phyloP scores from a whole-genome alignment of 2,888 invertebrate species.

The Branchinecta sandiegonensis region DNA sequence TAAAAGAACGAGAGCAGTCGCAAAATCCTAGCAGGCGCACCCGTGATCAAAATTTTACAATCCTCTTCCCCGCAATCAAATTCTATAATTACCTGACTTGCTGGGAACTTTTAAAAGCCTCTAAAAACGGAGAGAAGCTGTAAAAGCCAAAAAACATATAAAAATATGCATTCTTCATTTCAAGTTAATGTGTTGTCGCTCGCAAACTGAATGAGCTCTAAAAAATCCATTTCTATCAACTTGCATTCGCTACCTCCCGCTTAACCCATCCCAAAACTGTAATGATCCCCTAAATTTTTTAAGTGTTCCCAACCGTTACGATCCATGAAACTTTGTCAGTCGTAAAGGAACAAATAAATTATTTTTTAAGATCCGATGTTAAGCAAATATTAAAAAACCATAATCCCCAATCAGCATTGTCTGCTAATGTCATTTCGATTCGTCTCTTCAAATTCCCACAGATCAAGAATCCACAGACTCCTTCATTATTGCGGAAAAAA shows the following conservation, averaged over 20 bases:
- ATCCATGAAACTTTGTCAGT: neutral
- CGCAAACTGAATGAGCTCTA: slow-evolving; percentile 3
- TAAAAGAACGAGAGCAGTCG: slow-evolving; percentile 1
- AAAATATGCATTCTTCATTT: slow-evolving; percentile 16
- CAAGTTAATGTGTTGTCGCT: slow-evolving; percentile 3
- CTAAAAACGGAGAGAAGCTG: slow-evolving; percentile 10
- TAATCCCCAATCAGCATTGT: no score
- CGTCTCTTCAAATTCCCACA: no score
- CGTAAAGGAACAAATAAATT: neutral
- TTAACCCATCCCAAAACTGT: slow-evolving; percentile 8
- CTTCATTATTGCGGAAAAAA: no score
- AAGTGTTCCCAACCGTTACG: neutral
- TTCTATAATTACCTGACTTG: slow-evolving; percentile 8
- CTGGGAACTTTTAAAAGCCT: slow-evolving; percentile 10
- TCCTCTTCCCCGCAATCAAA: slow-evolving; percentile 11
- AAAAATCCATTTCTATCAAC: slow-evolving; percentile 12
- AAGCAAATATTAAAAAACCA: neutral
- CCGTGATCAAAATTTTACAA: slow-evolving; percentile 14
- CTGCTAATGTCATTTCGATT: no score
- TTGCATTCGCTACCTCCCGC: neutral
- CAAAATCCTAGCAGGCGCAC: neutral
- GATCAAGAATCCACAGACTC: no score
- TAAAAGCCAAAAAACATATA: slow-evolving; percentile 12
- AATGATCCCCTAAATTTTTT: slow-evolving; percentile 12
- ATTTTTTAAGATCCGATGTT: neutral